Base-by-base conservation (phyloP, 2,888 invertebrate species). In the Papilio protenor region DNA sequence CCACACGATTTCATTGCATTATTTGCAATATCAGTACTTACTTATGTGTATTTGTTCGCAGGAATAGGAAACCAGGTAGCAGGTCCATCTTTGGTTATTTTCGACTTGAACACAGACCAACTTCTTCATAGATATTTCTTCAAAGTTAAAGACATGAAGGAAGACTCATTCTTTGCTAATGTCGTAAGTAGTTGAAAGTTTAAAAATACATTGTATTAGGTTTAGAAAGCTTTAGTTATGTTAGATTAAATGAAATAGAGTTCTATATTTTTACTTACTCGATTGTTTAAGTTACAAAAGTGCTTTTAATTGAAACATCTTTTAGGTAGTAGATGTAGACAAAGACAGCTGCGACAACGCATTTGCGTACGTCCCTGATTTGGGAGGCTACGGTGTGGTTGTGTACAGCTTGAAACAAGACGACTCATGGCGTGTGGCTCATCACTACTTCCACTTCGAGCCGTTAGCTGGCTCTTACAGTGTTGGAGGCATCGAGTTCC, bases 401-500 rank as follows among this genome's bases (percentile, higher is more conserved):
- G 97, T 98, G 0, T 98, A 97, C 90, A 97, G 97, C 70, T 94
- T 96, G 84, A 96, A 96, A 57, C 95, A 96, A 52, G 95, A 98
- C 85, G 96, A 96, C 79, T 97, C 97, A 0, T 98, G 97, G 96
- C 95, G 97, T 64, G 95, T 98, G 49, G 94, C 96, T 79, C 98
- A 98, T 86, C 97, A 97, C 86, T 98, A 96, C 92, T 98, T 98
- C 96, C 96, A 97, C 90, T 97, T 98, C 83, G 98, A 98, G 87
- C 98, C 98, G 0, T 90, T 97, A 33, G 93, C 96, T 84, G 97
- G 98, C 3, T 96, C 97, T 82, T 97, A 97, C 89, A 96, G 96
- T 83, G 96, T 98, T 18, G 97, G 96, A 66, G 97, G 97, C 8
- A 95, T 97, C 33, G 96, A 97, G 87, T 98, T 98, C 95, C 98